phyloP scores from a whole-genome alignment of 2,797 vertebrate species.

The Gobio occitaniae region DNA sequence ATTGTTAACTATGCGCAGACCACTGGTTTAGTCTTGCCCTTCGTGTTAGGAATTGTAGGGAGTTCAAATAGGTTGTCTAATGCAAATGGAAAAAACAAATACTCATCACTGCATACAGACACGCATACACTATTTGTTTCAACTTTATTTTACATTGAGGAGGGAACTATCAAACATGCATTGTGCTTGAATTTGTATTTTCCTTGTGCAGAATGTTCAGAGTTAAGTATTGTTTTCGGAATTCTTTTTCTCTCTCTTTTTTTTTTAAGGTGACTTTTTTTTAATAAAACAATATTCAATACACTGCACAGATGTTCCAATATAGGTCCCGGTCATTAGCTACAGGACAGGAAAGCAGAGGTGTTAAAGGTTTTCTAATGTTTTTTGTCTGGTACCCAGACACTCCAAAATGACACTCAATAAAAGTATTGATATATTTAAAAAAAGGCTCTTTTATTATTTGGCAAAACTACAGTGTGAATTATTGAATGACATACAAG shows the following conservation, averaged over 20 bases:
- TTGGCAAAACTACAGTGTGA: background rate
- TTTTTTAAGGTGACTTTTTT: constrained; percentile 48
- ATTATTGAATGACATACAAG: background rate
- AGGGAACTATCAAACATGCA: constrained; percentile 50
- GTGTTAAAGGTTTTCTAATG: constrained; percentile 77
- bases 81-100: constrained; percentile 27
- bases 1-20: constrained; percentile 41
- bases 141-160: constrained; percentile 56
- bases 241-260: constrained; percentile 51
- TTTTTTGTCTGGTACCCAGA: constrained; percentile 85
- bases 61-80: constrained; percentile 60
- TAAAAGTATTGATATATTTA: constrained; percentile 78
- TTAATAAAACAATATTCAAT: constrained; percentile 61
- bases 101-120: constrained; percentile 34
- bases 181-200: constrained; percentile 69
- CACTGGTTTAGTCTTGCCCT: constrained; percentile 55
- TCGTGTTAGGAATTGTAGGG: constrained; percentile 56
- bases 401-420: constrained; percentile 76
- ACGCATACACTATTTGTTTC: constrained; percentile 52
- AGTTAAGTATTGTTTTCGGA: constrained; percentile 64
- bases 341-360: constrained; percentile 66
- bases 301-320: constrained; percentile 73
- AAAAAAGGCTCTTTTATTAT: background rate
- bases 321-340: constrained; percentile 75
- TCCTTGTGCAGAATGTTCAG: constrained; percentile 74